Conservation (phyloP, 2,797 vertebrate species). For the Enoplosus armatus region DNA sequence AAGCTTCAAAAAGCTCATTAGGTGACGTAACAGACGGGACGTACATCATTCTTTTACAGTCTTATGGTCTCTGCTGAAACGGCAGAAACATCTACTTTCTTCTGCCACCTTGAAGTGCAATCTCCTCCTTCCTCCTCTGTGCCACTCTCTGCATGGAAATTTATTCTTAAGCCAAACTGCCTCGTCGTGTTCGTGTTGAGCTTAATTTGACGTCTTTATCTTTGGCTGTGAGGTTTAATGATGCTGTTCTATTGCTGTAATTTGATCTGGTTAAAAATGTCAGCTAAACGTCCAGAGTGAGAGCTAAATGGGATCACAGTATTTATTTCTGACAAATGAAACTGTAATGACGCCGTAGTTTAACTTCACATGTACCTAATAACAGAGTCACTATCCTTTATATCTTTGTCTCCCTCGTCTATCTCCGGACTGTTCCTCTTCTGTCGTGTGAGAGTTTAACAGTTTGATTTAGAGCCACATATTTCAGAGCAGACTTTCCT, state of each 20-base stretch:
- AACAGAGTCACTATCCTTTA: not conserved
- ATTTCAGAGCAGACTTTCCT: slow-evolving; percentile 37
- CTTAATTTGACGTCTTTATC: not conserved
- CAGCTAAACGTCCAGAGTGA: not conserved
- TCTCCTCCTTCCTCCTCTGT: not conserved
- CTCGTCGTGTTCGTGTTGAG: not conserved
- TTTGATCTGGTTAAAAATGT: slow-evolving; percentile 1
- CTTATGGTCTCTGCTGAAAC: not conserved
- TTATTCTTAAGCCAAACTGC: not conserved
- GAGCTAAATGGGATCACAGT: not conserved
- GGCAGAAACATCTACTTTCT: not conserved
- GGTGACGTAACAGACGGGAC: not conserved
- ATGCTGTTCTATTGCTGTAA: not conserved
- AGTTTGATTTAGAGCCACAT: slow-evolving; percentile 59
- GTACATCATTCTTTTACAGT: not conserved
- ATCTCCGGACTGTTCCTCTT: slow-evolving; percentile 31
- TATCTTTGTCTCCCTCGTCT: slow-evolving; percentile 30
- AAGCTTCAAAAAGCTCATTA: not conserved
- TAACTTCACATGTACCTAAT: slow-evolving; percentile 13
- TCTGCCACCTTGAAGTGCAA: not conserved
- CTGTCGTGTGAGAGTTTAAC: slow-evolving; percentile 46
- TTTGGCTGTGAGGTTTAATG: not conserved
- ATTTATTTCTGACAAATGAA: slow-evolving; percentile 37
- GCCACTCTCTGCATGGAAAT: not conserved
- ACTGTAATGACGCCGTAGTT: not conserved